These are phyloP conservation scores for Ancistrus triradiatus DNA, from an alignment of 2,113 vertebrate genomes.

Conservation along the genomic window DNA sequence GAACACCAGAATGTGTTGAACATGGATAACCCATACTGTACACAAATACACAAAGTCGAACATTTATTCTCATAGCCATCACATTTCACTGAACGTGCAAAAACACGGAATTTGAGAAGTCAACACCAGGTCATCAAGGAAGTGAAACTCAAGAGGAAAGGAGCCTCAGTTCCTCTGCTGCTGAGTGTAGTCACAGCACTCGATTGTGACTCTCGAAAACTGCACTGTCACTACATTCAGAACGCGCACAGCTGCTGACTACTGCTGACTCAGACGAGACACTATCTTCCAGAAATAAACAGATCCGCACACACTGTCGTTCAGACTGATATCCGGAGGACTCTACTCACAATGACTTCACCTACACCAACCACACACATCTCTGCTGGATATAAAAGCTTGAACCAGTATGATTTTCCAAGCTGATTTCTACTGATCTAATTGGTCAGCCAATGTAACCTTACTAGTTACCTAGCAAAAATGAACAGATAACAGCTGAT, in stretches of 20 bases:
- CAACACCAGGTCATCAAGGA: conserved; percentile 12
- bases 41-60: not conserved
- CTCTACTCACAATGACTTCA: not conserved
- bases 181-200: conserved; percentile 16
- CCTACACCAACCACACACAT: not conserved
- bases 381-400: not conserved
- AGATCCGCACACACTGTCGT: not conserved
- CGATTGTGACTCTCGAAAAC: conserved; percentile 10
- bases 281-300: not conserved
- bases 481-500: too few relatives aligned
- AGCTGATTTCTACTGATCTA: not conserved
- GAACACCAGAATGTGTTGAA: not conserved
- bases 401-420: not conserved
- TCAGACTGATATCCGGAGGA: not conserved
- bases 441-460: too few relatives aligned
- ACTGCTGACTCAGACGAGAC: conserved; percentile 16
- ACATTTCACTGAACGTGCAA: conserved; percentile 28
- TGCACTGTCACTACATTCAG: conserved; percentile 17
- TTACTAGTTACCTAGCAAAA: too few relatives aligned
- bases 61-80: too few relatives aligned
- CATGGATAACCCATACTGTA: not conserved
- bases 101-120: conserved; percentile 10
- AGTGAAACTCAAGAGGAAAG: conserved; percentile 13
- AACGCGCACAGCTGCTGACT: conserved; percentile 32
- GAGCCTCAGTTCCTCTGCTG: not conserved